These are phyloP conservation scores for Semotilus atromaculatus DNA, from an alignment of 2,797 vertebrate species.

Conservation along the genomic window DNA sequence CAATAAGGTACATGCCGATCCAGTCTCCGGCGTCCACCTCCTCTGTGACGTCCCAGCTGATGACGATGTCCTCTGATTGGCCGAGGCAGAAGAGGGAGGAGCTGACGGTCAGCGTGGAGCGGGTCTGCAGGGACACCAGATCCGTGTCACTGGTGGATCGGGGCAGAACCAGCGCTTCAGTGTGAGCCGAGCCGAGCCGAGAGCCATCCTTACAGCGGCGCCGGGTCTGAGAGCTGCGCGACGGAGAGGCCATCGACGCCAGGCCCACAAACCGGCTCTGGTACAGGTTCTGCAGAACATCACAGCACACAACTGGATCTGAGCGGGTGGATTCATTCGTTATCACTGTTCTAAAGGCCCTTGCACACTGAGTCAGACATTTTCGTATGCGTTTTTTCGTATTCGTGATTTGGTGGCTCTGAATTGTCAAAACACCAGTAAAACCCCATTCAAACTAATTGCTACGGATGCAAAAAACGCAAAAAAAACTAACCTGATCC, in stretches of 20 bases:
- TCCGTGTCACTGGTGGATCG: conserved; percentile 95
- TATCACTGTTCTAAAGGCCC: neutral
- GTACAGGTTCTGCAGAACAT: conserved; percentile 89
- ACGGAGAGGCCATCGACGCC: conserved; percentile 96
- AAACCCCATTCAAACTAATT: too few relatives aligned
- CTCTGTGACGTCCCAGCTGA: conserved; percentile 98
- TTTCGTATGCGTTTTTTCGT: too few relatives aligned
- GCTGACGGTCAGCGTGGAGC: conserved; percentile 93
- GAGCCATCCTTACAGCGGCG: conserved; percentile 88
- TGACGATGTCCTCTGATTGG: conserved; percentile 89
- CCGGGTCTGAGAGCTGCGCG: conserved; percentile 86
- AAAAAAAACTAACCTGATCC: too few relatives aligned
- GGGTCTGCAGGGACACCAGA: conserved; percentile 90
- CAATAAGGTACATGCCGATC: conserved; percentile 98
- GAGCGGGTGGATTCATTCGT: neutral
- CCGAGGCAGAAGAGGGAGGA: conserved; percentile 90
- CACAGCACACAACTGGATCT: neutral
- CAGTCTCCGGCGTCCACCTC: conserved; percentile 97
- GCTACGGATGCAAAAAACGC: too few relatives aligned
- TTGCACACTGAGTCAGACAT: too few relatives aligned
- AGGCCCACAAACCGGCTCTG: conserved; percentile 95
- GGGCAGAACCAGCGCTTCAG: conserved; percentile 83
- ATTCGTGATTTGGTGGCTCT: too few relatives aligned
- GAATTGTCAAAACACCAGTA: too few relatives aligned
- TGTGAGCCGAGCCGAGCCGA: conserved; percentile 87